A percentile compares a stretch with the other conserved stretches of the same genome.
These are phyloP conservation scores for Micoletzkya japonica DNA, from an alignment of 2,888 invertebrate species.

Conservation along the genomic window DNA sequence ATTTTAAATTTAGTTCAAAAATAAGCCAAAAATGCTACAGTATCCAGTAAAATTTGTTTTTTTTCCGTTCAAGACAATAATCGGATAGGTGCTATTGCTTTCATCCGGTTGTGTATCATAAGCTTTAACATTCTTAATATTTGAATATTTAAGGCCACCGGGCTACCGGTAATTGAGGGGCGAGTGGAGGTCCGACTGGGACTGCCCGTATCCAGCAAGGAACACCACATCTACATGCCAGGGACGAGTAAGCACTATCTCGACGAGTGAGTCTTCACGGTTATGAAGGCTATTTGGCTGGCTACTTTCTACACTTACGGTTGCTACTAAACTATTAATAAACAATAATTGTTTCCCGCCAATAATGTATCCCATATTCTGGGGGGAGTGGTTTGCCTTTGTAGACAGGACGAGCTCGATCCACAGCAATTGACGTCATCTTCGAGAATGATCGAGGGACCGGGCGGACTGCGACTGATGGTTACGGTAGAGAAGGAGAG, in stretches of 20 bases:
- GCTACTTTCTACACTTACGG: too few relatives aligned
- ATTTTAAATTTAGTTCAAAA: not conserved
- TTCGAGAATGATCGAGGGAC: slow-evolving; percentile 34
- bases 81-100: too few relatives aligned
- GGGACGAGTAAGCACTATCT: not conserved
- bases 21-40: not conserved
- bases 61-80: too few relatives aligned
- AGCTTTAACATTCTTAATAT: not conserved
- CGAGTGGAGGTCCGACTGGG: slow-evolving; percentile 24
- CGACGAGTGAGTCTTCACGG: slow-evolving; percentile 4
- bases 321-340: too few relatives aligned
- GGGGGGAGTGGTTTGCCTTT: too few relatives aligned
- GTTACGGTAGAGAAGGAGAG: slow-evolving; percentile 36
- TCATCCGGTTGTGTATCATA: not conserved
- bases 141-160: slow-evolving; percentile 1
- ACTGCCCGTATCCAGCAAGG: not conserved
- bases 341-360: too few relatives aligned
- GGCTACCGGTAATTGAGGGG: slow-evolving; percentile 11
- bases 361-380: too few relatives aligned
- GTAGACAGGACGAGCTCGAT: too few relatives aligned
- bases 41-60: not conserved
- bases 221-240: not conserved
- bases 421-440: too few relatives aligned
- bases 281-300: not conserved
- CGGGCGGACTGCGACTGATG: slow-evolving; percentile 34